A percentile compares a stretch with the other conserved stretches of the same genome.
These are phyloP conservation scores for Coregonus sp. DNA, from an alignment of 2,797 vertebrate genomes.

Conservation along the genomic window DNA sequence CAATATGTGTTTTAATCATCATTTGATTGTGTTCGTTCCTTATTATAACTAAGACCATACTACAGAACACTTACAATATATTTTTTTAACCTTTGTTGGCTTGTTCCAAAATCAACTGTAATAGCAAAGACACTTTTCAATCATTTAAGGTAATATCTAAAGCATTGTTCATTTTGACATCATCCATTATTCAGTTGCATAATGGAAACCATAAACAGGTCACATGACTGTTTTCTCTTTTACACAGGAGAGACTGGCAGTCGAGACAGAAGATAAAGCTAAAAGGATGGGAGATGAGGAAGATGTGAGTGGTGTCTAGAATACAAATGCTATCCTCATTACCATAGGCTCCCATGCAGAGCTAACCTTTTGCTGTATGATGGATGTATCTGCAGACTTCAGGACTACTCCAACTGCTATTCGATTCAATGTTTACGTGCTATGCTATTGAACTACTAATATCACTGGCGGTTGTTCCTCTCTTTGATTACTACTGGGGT, in stretches of 20 bases:
- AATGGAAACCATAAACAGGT: constrained; percentile 33
- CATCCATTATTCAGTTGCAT: constrained; percentile 10
- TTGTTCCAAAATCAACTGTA: background rate
- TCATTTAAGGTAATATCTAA: background rate
- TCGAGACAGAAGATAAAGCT: constrained; percentile 46
- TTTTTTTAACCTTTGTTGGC: background rate
- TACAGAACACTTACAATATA: background rate
- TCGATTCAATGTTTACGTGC: background rate
- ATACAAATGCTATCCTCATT: background rate
- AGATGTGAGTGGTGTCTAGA: constrained; percentile 57
- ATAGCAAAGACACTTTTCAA: background rate
- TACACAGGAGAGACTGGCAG: constrained; percentile 66
- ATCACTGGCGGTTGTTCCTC: background rate
- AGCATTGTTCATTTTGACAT: constrained; percentile 1
- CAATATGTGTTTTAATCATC: too few relatives aligned
- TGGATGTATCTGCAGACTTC: background rate
- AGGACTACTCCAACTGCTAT: background rate
- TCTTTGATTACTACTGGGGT: background rate
- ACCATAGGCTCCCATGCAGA: background rate
- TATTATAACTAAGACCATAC: too few relatives aligned
- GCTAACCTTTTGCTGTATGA: background rate
- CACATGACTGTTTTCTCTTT: constrained; percentile 33
- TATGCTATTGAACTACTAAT: background rate
- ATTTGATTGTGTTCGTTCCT: too few relatives aligned
- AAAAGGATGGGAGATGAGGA: constrained; percentile 66